phyloP scores from a whole-genome alignment of 92 coral and sea anemone species.

The Zoanthus sansibaricus region DNA sequence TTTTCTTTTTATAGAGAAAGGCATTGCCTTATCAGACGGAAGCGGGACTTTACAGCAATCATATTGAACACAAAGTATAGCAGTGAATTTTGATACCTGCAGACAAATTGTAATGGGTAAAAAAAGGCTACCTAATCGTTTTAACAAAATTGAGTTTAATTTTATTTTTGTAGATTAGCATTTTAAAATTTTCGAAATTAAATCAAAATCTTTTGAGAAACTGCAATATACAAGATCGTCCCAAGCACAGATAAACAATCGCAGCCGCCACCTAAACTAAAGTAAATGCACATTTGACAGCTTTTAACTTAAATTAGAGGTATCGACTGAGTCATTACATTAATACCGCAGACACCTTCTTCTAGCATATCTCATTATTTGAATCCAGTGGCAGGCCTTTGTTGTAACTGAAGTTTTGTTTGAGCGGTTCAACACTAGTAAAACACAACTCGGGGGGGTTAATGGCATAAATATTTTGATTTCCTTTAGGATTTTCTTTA shows the following conservation, averaged over 20 bases:
- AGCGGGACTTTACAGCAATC: conserved; percentile 48
- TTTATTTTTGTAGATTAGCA: background rate
- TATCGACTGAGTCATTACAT: conserved; percentile 31
- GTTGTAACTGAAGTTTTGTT: conserved; percentile 34
- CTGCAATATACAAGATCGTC: background rate
- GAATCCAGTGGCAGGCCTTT: conserved; percentile 43
- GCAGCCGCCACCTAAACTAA: conserved; percentile 1
- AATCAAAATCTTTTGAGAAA: conserved; percentile 21
- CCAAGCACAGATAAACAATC: conserved; percentile 8
- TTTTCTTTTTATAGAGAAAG: conserved; percentile 26
- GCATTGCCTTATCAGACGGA: conserved; percentile 45
- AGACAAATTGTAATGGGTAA: conserved; percentile 52
- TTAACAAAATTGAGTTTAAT: conserved; percentile 53
- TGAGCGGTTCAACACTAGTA: conserved; percentile 1
- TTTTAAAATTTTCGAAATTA: background rate
- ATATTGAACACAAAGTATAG: conserved; percentile 41
- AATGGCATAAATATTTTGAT: conserved; percentile 62
- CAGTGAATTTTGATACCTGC: conserved; percentile 4
- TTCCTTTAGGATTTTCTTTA: conserved; percentile 40
- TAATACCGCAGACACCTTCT: conserved; percentile 44
- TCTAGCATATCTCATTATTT: conserved; percentile 41
- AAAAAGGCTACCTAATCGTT: conserved; percentile 42
- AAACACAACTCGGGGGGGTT: conserved; percentile 21
- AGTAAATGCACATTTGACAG: conserved; percentile 65
- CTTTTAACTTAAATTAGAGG: conserved; percentile 16